Evolutionary conservation across 2,113 vertebrate species (phyloP).

Genomic region (Chamaea fasciata): DNA sequence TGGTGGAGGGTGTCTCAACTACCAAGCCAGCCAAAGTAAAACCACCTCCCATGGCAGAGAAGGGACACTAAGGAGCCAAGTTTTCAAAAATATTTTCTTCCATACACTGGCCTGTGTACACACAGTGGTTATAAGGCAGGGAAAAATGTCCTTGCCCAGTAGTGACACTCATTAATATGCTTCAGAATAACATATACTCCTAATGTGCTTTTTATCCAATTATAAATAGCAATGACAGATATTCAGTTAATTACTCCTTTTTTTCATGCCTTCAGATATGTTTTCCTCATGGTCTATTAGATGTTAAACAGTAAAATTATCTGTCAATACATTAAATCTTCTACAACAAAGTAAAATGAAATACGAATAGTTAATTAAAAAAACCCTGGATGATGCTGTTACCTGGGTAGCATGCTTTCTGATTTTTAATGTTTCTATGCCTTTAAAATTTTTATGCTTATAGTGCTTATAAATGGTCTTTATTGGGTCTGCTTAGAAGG

Average conservation of each 20-base stretch:
- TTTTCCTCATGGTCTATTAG: background rate
- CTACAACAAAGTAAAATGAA: background rate
- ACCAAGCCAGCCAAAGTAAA: background rate
- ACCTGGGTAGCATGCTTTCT: background rate
- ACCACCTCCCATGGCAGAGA: background rate
- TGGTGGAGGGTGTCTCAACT: background rate
- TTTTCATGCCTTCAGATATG: background rate
- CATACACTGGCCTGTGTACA: background rate
- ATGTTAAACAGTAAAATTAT: background rate
- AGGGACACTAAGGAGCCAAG: background rate
- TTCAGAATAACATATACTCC: background rate
- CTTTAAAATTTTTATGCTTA: background rate
- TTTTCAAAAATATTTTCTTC: background rate
- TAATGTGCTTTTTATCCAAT: background rate
- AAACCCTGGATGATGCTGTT: background rate
- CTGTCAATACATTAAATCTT: background rate
- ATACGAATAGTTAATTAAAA: background rate
- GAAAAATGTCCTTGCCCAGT: background rate
- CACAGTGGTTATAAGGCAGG: background rate
- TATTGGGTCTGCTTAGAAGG: background rate
- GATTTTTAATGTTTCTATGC: background rate
- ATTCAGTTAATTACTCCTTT: background rate
- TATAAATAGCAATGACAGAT: background rate
- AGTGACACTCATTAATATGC: background rate
- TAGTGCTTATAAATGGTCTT: background rate